Base-by-base conservation (phyloP, 2,888 invertebrate species). In the Dromius quadrimaculatus region DNA sequence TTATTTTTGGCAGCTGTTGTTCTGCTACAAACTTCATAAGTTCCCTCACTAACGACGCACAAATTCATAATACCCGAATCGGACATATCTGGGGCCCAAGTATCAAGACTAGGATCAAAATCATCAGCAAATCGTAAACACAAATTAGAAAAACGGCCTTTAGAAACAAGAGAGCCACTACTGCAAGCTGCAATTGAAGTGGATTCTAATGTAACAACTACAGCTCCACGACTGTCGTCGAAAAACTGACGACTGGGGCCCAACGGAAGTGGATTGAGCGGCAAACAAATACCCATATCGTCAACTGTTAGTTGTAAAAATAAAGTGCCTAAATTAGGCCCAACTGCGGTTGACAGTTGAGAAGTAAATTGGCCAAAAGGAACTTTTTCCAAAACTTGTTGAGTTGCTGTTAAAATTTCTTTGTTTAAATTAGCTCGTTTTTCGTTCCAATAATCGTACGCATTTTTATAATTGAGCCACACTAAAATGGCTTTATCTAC, bases 401-500 rank as follows among this genome's bases (percentile, higher is more conserved):
- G 90, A 0, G 91, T 91, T 5, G 92, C 90, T 1, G 89, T 87
- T 0, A 92, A 84, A 36, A 95, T 93, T 80, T 97, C 97, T 77
- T 92, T 94, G 79, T 94, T 97, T 41, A 97, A 85, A 76, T 92
- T 94, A 2, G 94, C 91, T 2, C 98, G 85, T 83, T 98, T 98
- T 81, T 97, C 97, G 76, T 94, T 95, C 98, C 98, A 99, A 83
- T 98, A 98, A 81, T 99, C 98, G 80, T 98, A 98, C 0, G 98
- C 98, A 83, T 98, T 98, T 84, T 98, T 98, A 81, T 99, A 99
- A 85, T 99, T 98, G 74, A 99, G 86, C 98, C 99, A 99, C 50
- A 99, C 96, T 15, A 99, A 87, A 75, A 99, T 97, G 9, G 97
- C 98, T 85, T 97, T 97, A 83, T 99, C 99, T 64, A 99, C 93